Evolutionary conservation across 2,113 vertebrate species (phyloP).

Genomic region (Rhombomys opimus): DNA sequence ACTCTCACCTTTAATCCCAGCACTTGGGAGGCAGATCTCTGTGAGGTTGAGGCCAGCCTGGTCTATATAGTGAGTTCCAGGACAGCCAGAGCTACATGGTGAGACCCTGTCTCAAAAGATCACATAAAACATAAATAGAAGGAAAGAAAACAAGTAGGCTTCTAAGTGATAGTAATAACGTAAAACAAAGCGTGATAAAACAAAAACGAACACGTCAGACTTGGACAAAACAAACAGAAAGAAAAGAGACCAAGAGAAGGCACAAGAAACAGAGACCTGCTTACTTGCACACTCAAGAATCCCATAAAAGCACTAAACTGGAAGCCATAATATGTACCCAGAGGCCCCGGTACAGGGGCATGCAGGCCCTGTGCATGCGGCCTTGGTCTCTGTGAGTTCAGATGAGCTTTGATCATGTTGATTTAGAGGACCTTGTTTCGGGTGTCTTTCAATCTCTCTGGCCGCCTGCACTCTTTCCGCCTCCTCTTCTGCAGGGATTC

Average conservation of each 20-base stretch:
- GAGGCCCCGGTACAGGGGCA: background rate
- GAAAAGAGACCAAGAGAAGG: background rate
- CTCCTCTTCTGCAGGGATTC: background rate
- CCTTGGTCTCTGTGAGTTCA: background rate
- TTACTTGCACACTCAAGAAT: background rate
- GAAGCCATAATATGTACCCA: background rate
- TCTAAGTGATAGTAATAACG: background rate
- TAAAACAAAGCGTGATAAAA: background rate
- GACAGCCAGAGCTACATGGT: background rate
- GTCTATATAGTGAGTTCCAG: background rate
- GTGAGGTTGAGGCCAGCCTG: background rate
- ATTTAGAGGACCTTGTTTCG: background rate
- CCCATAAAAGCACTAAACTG: background rate
- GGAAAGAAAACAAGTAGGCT: background rate
- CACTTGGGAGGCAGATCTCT: background rate
- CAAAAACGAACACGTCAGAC: background rate
- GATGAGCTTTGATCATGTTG: background rate
- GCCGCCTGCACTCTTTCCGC: background rate
- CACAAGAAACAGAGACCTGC: background rate
- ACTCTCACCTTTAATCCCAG: background rate
- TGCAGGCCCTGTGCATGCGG: background rate
- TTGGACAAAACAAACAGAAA: background rate
- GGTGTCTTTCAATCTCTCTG: background rate
- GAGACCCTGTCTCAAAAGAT: background rate
- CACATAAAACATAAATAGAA: background rate